phyloP scores from a whole-genome alignment of 2,888 invertebrate genomes.

The Nemoura dubitans region DNA sequence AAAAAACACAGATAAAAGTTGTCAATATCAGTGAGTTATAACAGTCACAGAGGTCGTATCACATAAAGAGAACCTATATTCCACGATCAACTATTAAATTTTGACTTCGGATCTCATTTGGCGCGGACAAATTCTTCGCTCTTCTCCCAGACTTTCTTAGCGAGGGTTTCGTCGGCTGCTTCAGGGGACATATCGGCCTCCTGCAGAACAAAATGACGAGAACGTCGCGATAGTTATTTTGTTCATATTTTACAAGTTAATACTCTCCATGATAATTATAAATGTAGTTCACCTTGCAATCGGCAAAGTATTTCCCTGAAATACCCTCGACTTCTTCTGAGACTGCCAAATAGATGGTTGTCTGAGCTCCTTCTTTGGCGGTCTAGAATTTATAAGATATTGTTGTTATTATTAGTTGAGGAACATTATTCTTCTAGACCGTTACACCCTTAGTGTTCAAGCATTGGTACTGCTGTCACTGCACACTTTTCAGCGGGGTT shows the following conservation, averaged over 20 bases:
- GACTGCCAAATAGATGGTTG: conserved; percentile 54
- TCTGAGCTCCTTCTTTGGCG: conserved; percentile 55
- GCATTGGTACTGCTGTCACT: no score
- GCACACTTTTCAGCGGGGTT: no score
- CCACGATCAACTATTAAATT: background rate
- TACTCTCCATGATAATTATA: no score
- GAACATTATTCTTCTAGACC: no score
- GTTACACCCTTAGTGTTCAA: no score
- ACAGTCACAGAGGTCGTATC: background rate
- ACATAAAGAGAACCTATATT: background rate
- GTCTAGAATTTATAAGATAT: conserved; percentile 46
- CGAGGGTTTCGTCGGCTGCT: conserved; percentile 45
- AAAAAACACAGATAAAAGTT: background rate
- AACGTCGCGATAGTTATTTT: no score
- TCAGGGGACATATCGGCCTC: conserved; percentile 30
- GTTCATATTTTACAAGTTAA: no score
- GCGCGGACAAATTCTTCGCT: conserved; percentile 58
- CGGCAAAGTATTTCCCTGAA: conserved; percentile 55
- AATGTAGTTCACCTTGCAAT: conserved; percentile 56
- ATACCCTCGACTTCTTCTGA: conserved; percentile 54
- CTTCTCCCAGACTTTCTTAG: conserved; percentile 51
- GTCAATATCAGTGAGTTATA: background rate
- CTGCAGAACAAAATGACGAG: conserved; percentile 31
- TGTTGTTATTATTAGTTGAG: no score
- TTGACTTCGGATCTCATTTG: background rate